phyloP scores from a whole-genome alignment of 2,797 vertebrate species.

The Synaphobranchus kaupii region DNA sequence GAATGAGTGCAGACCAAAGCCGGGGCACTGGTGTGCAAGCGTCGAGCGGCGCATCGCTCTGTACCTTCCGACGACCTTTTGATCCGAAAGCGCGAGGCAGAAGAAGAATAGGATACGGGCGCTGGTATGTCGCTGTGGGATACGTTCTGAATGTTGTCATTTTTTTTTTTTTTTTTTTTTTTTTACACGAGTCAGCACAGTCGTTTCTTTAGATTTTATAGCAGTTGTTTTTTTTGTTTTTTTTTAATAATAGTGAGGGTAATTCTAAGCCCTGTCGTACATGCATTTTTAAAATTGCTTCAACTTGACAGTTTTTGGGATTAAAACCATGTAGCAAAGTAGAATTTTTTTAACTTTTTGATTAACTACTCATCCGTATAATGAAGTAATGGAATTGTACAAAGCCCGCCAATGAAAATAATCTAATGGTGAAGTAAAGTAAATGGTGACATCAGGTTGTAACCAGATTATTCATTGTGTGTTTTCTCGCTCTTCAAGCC shows the following conservation, averaged over 20 bases:
- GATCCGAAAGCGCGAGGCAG: too few species aligned
- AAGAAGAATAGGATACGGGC: neutral
- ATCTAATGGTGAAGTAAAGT: neutral
- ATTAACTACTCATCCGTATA: neutral
- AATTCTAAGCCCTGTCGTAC: neutral
- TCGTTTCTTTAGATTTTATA: neutral
- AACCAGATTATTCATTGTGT: neutral
- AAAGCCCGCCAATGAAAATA: neutral
- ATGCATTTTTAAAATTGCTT: neutral
- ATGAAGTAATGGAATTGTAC: neutral
- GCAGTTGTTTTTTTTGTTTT: neutral
- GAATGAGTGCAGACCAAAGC: neutral
- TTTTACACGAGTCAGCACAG: neutral
- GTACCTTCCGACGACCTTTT: neutral
- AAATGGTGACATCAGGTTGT: neutral
- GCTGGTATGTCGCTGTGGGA: neutral
- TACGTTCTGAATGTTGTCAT: neutral
- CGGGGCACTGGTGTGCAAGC: neutral
- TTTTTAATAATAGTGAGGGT: neutral
- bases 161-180: too few species aligned
- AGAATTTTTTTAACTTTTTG: neutral
- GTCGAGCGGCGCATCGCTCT: neutral
- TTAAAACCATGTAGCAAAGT: neutral
- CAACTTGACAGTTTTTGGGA: neutral
- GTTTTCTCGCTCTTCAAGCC: neutral